Evolutionary conservation across 1,140 invertebrate species (phyloP), one percentile per base, ranked within the genome.

Genomic region (Coboldia fuscipes): DNA sequence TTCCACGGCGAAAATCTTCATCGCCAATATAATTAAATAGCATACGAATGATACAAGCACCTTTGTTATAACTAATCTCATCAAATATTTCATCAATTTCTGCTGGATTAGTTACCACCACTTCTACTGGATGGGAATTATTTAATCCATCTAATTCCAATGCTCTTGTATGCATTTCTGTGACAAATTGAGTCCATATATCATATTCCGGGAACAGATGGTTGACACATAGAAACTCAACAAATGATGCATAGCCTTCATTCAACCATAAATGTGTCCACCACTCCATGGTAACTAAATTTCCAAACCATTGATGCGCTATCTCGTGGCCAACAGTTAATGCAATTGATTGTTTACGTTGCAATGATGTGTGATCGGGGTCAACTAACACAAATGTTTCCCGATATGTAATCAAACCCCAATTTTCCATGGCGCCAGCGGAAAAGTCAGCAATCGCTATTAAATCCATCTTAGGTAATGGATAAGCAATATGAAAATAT

Each of bases 71-170:
- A 22, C 88, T 92, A 47, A 97, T 94, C 42, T 82, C 75, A 61
- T 94, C 88, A 56, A 94, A 97, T 42, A 94, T 90, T 54, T 89
- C 84, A 50, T 89, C 83, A 41, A 96, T 85, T 58, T 96, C 84
- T 4, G 76, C 72, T 0, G 86, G 82, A 61, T 89, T 76, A 2
- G 75, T 72, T 0, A 92, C 82, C 22, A 81, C 76, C 12, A 88
- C 80, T 61, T 89, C 82, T 39, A 92, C 88, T 3, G 85, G 81
- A 64, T 89, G 85, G 21, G 81, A 88, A 47, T 79, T 93, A 41
- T 81, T 77, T 31, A 94, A 59, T 33, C 79, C 76, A 54, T 97
- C 93, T 35, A 90, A 60, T 47, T 86, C 76, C 38, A 96, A 58
- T 2, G 88, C 82, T 48, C 65, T 60, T 27, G 70, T 82, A 46